Evolutionary conservation across 1,140 invertebrate genomes (phyloP).

Genomic region (fruit fly (Drosophila melanogaster)): DNA sequence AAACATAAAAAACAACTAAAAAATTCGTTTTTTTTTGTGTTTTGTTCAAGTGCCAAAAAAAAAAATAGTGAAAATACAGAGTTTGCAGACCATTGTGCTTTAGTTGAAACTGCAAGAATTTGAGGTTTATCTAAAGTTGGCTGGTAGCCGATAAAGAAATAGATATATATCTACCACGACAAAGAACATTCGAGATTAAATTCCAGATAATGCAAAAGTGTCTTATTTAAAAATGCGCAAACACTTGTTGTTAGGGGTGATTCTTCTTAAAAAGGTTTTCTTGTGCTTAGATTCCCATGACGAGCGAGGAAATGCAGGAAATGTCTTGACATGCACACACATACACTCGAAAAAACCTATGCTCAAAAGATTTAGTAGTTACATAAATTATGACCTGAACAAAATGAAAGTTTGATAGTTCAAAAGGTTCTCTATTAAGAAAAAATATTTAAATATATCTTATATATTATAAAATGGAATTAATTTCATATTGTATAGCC

Average conservation of each 20-base stretch:
- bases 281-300: slow-evolving; percentile 72
- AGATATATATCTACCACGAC: slow-evolving; percentile 12
- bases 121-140: slow-evolving; percentile 25
- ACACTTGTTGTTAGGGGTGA: slow-evolving; percentile 41
- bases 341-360: slow-evolving; percentile 19
- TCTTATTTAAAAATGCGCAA: slow-evolving; percentile 44
- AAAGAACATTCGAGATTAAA: slow-evolving; percentile 28
- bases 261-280: slow-evolving; percentile 29
- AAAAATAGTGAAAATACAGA: slow-evolving; percentile 16
- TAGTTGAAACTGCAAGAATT: slow-evolving; percentile 15
- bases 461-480: too few species aligned
- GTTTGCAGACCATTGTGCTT: slow-evolving; percentile 16
- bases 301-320: slow-evolving; percentile 64
- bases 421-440: too few species aligned
- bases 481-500: not conserved
- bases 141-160: slow-evolving; percentile 10
- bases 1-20: not conserved
- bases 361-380: not conserved
- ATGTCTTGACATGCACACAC: slow-evolving; percentile 39
- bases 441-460: too few species aligned
- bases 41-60: slow-evolving; percentile 29
- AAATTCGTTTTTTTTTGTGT: slow-evolving; percentile 30
- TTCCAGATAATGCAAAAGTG: slow-evolving; percentile 51
- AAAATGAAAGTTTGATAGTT: not conserved
- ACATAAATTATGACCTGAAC: not conserved